Percentiles rank a stretch among this genome's conserved stretches.
Evolutionary conservation across 2,113 vertebrate genomes (phyloP).

Genomic region (Charadrius vociferus): DNA sequence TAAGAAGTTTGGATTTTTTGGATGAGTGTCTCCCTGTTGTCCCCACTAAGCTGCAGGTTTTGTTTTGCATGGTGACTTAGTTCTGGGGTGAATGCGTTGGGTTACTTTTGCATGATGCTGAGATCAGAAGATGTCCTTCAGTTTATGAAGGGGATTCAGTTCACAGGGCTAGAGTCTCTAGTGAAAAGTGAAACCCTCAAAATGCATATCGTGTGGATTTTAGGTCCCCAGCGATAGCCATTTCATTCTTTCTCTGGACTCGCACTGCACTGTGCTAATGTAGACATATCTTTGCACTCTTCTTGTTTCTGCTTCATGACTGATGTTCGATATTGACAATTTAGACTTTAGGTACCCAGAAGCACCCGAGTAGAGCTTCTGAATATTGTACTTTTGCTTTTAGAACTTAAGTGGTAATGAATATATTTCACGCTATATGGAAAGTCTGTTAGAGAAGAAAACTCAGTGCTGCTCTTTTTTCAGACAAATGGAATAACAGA

Average conservation of each 20-base stretch:
- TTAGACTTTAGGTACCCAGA: neutral
- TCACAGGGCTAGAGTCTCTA: rapidly evolving
- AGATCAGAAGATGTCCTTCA: neutral
- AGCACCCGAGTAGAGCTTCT: neutral
- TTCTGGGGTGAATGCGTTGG: rapidly evolving
- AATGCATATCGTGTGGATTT: neutral
- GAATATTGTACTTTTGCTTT: neutral
- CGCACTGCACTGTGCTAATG: neutral
- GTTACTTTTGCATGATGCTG: neutral
- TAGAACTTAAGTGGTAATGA: neutral
- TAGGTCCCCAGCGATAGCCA: neutral
- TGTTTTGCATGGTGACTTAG: neutral
- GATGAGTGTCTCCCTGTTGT: neutral
- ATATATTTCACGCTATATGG: neutral
- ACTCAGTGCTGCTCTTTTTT: neutral
- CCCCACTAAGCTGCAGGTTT: neutral
- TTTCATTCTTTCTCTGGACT: neutral
- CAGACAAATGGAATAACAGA: neutral
- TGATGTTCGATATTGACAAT: neutral
- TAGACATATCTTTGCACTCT: neutral
- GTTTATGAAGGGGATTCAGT: neutral
- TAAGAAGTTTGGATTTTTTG: neutral
- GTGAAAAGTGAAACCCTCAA: neutral
- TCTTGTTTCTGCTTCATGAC: neutral
- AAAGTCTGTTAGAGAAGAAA: neutral